Evolutionary conservation across 2,888 invertebrate species (phyloP), one percentile per base, ranked within the genome.

Genomic region (Iselma pallidipennis): DNA sequence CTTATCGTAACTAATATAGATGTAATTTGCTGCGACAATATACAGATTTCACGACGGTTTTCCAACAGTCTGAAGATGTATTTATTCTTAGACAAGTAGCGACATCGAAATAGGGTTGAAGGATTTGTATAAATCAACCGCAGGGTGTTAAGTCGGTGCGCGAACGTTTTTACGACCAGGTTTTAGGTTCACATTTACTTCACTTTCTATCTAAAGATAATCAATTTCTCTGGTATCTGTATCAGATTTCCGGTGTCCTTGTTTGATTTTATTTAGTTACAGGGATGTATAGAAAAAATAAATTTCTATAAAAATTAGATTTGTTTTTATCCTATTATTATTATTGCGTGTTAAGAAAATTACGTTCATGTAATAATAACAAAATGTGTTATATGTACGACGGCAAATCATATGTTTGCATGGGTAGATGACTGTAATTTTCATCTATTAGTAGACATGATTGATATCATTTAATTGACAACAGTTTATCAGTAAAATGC

Each of bases 81-180:
- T 53, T 52, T 33, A 54, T 58, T 58, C 51, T 54, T 25, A 28
- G 50, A 37, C 16, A 49, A 28, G 58, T 62, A 48, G 49, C 9
- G 14, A 4, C 31, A n/a, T 4, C 31, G 1, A 19, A 25, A 49
- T 5, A 21, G 10, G 10, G 26, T 21, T 28, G 58, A 12, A 16
- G 59, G 63, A 59, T 59, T 63, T 63, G 59, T 52, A 48, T 58
- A 63, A 63, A 59, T 59, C 63, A 52, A 59, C 48, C 33, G n/a
- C 21, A 42, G 55, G 49, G 57, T 16, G 25, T 33, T 52, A n/a
- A 19, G 14, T 48, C 19, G 29, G 25, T 19, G 6, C 14, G 21
- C 16, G 16, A 37, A 37, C 31, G 49, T 50, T 29, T 62, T 59
- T 58, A 62, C 59, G 59, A 59, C 45, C n/a, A 31, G 61, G 19